A percentile compares a stretch with the other conserved stretches of the same genome.
Evolutionary conservation across 1,140 invertebrate species (phyloP).

Genomic region (Adelges cooleyi): DNA sequence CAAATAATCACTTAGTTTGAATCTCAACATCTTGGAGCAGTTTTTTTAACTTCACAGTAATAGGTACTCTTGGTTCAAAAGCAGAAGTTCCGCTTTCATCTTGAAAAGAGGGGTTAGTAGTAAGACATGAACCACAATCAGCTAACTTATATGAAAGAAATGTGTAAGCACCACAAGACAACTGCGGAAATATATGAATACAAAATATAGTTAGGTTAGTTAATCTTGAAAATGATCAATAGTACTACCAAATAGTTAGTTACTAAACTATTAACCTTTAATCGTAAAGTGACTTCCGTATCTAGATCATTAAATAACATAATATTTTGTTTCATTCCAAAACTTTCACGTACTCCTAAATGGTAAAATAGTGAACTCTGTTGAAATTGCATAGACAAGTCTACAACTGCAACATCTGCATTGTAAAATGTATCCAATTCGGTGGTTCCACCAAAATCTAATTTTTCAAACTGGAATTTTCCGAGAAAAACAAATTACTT

Average conservation of each 20-base stretch:
- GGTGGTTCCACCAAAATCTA: conserved; percentile 77
- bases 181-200: conserved; percentile 47
- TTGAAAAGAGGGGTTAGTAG: conserved; percentile 50
- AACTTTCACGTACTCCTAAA: conserved; percentile 92
- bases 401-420: conserved; percentile 94
- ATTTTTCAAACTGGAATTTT: conserved; percentile 62
- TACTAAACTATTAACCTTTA: conserved; percentile 73
- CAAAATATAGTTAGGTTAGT: background rate
- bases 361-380: conserved; percentile 86
- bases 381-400: conserved; percentile 81
- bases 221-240: background rate
- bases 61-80: conserved; percentile 47
- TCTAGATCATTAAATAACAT: conserved; percentile 84
- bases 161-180: conserved; percentile 74
- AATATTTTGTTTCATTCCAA: conserved; percentile 97
- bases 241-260: too few species aligned
- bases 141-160: conserved; percentile 77
- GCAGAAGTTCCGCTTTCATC: conserved; percentile 40
- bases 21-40: conserved; percentile 87
- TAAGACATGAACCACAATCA: conserved; percentile 55
- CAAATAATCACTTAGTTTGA: conserved; percentile 81
- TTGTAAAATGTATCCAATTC: conserved; percentile 83
- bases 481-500: conserved; percentile 27
- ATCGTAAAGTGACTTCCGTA: conserved; percentile 66
- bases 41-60: conserved; percentile 63